Conservation (phyloP, 2,797 vertebrate species). For the Bryconaethiops microstoma region DNA sequence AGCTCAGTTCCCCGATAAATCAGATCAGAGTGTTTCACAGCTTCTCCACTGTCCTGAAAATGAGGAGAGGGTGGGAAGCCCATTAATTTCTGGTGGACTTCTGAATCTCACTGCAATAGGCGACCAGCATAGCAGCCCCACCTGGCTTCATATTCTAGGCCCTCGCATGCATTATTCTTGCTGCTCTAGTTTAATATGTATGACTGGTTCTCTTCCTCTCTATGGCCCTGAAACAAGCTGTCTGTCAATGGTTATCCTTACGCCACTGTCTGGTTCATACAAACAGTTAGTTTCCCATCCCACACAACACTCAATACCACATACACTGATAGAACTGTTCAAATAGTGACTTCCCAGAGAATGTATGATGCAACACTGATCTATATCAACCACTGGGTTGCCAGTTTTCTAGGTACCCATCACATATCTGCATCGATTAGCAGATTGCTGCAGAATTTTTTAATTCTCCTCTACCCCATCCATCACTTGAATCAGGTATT, state of each 20-base stretch:
- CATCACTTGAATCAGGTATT: too few relatives aligned
- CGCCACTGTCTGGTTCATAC: background rate
- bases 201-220: conserved; percentile 6
- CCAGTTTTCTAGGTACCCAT: too few relatives aligned
- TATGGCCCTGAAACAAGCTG: conserved; percentile 10
- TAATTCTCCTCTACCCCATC: too few relatives aligned
- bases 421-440: too few relatives aligned
- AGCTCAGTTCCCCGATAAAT: background rate
- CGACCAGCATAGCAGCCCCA: background rate
- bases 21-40: background rate
- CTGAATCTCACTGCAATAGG: background rate
- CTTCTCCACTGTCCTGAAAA: background rate
- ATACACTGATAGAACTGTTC: background rate
- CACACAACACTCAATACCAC: background rate
- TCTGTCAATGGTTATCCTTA: conserved; percentile 12
- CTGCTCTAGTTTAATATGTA: conserved; percentile 33
- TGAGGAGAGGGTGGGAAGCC: background rate
- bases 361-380: background rate
- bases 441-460: too few relatives aligned
- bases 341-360: background rate
- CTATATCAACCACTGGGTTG: background rate
- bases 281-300: background rate
- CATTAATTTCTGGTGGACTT: background rate
- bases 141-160: conserved; percentile 19
- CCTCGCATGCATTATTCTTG: conserved; percentile 38